These are phyloP conservation scores for Aphaenogaster rudis DNA, from an alignment of 1,140 invertebrate genomes.

Conservation along the genomic window DNA sequence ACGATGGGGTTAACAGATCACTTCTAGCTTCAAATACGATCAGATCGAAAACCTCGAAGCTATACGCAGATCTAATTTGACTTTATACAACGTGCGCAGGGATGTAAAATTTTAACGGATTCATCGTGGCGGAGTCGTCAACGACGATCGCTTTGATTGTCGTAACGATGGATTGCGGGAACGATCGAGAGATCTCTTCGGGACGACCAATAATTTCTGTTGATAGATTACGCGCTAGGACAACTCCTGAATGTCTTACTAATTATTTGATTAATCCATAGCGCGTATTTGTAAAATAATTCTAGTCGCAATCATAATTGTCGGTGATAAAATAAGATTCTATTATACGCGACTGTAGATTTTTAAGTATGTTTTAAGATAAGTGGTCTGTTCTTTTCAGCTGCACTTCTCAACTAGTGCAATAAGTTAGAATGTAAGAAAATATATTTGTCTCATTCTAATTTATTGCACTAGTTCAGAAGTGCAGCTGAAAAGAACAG, in stretches of 20 bases:
- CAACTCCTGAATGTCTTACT: not conserved
- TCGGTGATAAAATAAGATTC: not conserved
- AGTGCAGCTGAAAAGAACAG: no score
- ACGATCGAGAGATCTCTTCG: constrained; percentile 56
- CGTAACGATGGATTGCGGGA: constrained; percentile 40
- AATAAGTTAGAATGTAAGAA: no score
- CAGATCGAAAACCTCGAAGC: constrained; percentile 4
- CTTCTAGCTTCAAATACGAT: constrained; percentile 32
- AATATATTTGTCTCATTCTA: no score
- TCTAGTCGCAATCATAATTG: not conserved
- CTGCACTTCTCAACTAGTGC: no score
- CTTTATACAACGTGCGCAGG: constrained; percentile 23
- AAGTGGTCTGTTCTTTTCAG: not conserved
- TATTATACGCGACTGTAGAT: not conserved
- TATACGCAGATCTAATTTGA: constrained; percentile 21
- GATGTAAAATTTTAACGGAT: constrained; percentile 44
- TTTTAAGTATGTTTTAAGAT: constrained; percentile 10
- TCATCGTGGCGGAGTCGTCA: constrained; percentile 47
- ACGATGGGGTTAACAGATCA: not conserved
- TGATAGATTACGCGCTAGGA: constrained; percentile 6
- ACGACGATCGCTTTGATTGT: constrained; percentile 26
- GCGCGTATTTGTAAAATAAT: constrained; percentile 12
- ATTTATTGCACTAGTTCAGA: no score
- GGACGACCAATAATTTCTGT: constrained; percentile 19
- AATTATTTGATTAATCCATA: constrained; percentile 15